Evolutionary conservation across 1,140 invertebrate species (phyloP).

Genomic region (Zaprionus tsacasi): DNA sequence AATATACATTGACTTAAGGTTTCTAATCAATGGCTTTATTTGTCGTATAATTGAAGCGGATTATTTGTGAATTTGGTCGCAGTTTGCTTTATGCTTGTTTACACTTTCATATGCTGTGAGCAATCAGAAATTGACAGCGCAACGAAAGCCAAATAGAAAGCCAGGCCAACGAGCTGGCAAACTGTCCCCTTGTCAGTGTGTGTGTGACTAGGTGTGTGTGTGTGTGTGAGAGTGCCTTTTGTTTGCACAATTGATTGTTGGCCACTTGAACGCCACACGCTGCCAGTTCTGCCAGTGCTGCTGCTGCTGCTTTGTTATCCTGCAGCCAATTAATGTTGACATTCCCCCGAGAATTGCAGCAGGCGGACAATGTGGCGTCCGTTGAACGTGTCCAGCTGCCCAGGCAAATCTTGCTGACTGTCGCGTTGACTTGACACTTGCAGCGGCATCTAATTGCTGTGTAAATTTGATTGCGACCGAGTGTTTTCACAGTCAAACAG

Average conservation of each 20-base stretch:
- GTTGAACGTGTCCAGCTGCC: constrained; percentile 25
- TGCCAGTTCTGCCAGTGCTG: not conserved
- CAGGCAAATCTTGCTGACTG: constrained; percentile 13
- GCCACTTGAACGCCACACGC: constrained; percentile 39
- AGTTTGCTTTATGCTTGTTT: constrained; percentile 49
- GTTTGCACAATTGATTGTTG: constrained; percentile 75
- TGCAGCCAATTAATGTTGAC: constrained; percentile 74
- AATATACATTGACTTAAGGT: not conserved
- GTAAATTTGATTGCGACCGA: constrained; percentile 28
- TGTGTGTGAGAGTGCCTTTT: constrained; percentile 44
- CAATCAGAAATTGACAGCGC: constrained; percentile 47
- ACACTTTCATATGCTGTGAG: constrained; percentile 50
- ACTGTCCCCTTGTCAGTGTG: constrained; percentile 2
- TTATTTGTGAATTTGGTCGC: constrained; percentile 50
- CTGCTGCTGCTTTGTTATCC: constrained; percentile 51
- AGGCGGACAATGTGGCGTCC: constrained; percentile 30
- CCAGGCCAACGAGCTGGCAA: constrained; percentile 20
- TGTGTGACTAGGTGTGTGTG: constrained; percentile 12
- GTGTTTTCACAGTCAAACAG: constrained; percentile 12
- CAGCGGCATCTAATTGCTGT: constrained; percentile 39
- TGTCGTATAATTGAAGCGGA: constrained; percentile 59
- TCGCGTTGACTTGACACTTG: constrained; percentile 1
- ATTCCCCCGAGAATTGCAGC: constrained; percentile 55
- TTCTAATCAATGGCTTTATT: constrained; percentile 60
- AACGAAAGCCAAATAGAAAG: constrained; percentile 47